These are phyloP conservation scores for Pithys albifrons DNA, from an alignment of 2,113 vertebrate genomes.

Conservation along the genomic window DNA sequence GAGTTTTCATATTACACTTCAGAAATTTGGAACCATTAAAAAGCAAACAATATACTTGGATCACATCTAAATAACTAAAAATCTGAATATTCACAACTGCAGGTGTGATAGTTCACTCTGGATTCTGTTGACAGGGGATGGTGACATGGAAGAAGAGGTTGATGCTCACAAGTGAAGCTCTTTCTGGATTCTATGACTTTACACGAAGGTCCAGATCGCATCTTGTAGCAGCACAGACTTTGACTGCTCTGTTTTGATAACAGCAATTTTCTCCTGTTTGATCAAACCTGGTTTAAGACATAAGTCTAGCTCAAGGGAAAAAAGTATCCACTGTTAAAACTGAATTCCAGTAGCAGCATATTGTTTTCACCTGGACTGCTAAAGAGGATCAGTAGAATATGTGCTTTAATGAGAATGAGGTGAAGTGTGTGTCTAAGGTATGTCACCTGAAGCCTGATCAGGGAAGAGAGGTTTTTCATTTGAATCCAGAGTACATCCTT, in stretches of 20 bases:
- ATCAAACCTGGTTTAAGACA: neutral
- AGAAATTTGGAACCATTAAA: neutral
- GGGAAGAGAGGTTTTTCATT: neutral
- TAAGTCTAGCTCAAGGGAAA: neutral
- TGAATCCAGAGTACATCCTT: neutral
- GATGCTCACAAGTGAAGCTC: neutral
- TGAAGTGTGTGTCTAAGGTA: neutral
- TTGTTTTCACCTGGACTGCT: neutral
- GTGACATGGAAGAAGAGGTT: neutral
- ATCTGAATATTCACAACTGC: neutral
- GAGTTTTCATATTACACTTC: neutral
- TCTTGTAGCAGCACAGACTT: neutral
- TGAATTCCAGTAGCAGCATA: neutral
- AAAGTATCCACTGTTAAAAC: neutral
- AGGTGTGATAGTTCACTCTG: neutral
- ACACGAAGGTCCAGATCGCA: neutral
- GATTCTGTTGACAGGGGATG: neutral
- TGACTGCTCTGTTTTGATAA: neutral
- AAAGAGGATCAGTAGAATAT: neutral
- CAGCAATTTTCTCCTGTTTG: neutral
- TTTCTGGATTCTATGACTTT: neutral
- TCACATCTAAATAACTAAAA: neutral
- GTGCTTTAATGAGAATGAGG: neutral
- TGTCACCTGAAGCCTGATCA: neutral
- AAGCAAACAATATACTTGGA: neutral